Base-by-base conservation (phyloP, 1,140 invertebrate species). In the Cotesia typhae region DNA sequence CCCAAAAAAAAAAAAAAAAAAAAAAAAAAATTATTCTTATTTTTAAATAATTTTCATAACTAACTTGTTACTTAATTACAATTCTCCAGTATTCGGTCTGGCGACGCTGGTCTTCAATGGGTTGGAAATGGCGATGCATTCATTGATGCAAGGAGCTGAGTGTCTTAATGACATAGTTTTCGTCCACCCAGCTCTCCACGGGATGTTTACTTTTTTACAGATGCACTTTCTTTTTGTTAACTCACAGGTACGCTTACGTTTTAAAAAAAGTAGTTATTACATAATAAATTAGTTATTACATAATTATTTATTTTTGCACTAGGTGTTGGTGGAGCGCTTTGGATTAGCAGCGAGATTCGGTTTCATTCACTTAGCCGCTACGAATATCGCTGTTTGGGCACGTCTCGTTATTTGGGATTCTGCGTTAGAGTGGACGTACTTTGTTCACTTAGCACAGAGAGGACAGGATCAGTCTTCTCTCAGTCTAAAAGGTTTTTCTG, bases 181-280 rank as follows among this genome's bases (percentile, higher is more conserved):
- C 47, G 87, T 91, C 2, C 89, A 91, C 81, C 91, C 91, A 1
- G 86, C 92, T n/a, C 80, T 92, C 9, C 90, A 91, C 61, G 89
- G 90, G n/a, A 84, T 91, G 59, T 92, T 92, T 81, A 92, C 91
- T 1, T 92, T 92, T 75, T 82, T 91, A 20, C 91, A 92, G 80
- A 91, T 92, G 87, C 91, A 92, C 79, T 92, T 92, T 79, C 86
- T 92, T 12, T 92, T 92, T 77, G 89, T 92, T 64, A 92, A 92
- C 79, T 92, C 91, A 1, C 91, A 92, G 87, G 91, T 91, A 81
- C 20, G 20, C 20, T 28, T 28, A 28, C 20, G 20, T 28, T 28
- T 28, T 28, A 28, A 28, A 28, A 28, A 28, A 28, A 28, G 2
- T 28, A 28, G 20, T 28, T 28, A 28, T 28, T 28, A 28, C 1